Percentiles rank a stretch among this genome's conserved stretches.
These are phyloP conservation scores for Penaeus monodon DNA, from an alignment of 2,888 invertebrate species.

Conservation along the genomic window DNA sequence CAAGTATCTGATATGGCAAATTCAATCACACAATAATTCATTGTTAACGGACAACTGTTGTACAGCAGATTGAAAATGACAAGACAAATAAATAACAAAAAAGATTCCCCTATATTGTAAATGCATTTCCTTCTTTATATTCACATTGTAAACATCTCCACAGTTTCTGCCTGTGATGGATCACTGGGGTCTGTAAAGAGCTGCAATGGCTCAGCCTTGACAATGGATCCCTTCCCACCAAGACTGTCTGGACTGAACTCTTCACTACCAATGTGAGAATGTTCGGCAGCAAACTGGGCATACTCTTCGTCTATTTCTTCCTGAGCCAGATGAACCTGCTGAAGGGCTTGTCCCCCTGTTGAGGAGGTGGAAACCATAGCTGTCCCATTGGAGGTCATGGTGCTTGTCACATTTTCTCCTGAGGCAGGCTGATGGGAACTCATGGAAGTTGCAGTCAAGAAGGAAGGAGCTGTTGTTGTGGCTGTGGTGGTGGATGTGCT, in stretches of 20 bases:
- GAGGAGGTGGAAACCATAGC: conserved; percentile 25
- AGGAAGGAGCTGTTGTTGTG: conserved; percentile 6
- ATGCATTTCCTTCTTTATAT: conserved; percentile 2
- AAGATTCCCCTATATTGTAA: conserved; percentile 6
- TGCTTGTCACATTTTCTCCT: conserved; percentile 31
- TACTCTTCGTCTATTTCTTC: conserved; percentile 62
- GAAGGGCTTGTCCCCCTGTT: conserved; percentile 24
- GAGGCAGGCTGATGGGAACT: not conserved
- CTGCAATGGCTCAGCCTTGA: conserved; percentile 58
- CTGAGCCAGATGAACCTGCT: conserved; percentile 41
- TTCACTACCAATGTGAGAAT: conserved; percentile 49
- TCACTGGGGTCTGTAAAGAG: conserved; percentile 57
- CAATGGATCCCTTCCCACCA: conserved; percentile 56
- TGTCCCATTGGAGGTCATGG: not conserved
- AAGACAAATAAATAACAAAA: conserved; percentile 7
- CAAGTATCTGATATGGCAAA: conserved; percentile 13
- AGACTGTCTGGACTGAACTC: conserved; percentile 32
- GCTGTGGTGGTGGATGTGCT: conserved; percentile 18
- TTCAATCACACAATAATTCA: conserved; percentile 19
- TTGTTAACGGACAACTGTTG: not conserved
- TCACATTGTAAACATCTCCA: conserved; percentile 63
- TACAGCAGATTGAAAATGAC: not conserved
- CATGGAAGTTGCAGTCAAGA: conserved; percentile 11
- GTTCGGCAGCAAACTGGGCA: conserved; percentile 63
- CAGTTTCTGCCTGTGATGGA: conserved; percentile 50